Base-by-base conservation (phyloP, 1,140 invertebrate genomes). In the Araneus ventricosus region DNA sequence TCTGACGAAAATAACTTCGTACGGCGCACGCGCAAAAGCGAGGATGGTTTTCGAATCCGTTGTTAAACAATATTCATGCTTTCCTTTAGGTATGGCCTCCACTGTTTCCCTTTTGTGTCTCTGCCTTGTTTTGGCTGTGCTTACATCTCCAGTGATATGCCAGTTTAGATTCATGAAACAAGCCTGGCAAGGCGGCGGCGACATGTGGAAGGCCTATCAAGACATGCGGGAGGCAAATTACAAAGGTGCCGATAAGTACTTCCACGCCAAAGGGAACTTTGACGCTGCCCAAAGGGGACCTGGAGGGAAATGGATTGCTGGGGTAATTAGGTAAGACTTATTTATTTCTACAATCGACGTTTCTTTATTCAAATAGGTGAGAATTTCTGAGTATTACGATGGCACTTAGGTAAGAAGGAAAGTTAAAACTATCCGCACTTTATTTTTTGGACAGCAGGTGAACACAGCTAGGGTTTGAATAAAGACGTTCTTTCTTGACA, bases 141-240 rank as follows among this genome's bases (percentile, higher is more conserved):
- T 84, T 17, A 4, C 5, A 5, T 27, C 82, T 0, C 45, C 88
- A 27, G 88, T 39, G 24, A 4, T 41, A 10, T 39, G 52, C 27
- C 89, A 91, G 52, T 86, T 92, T 37, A 2, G 10, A 0, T 92
- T 92, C 37, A 59, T 59, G 34, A 92, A 86, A 37, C 67, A 93
- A 34, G 92, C 92, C 10, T 22, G 20, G 22, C 63, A 93, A 88
- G 92, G 92, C 4, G 30, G 67, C 0, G 6, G 67, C 2, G 92
- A 93, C 34, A 93, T 93, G 92, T 88, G 63, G 86, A 93, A 63
- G 22, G 92, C 85, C 14, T 93, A 88, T 41, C 34, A 10, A 5
- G 92, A 88, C 92, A 93, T 93, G 92, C 10, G 92, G n/a, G 63
- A 93, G 1, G 92, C 92, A 30, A 93, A 93, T 37, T 93, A 52